A percentile compares a stretch with the other conserved stretches of the same genome.
Evolutionary conservation across 2,113 vertebrate genomes (phyloP).

Genomic region (Calidris pugnax): DNA sequence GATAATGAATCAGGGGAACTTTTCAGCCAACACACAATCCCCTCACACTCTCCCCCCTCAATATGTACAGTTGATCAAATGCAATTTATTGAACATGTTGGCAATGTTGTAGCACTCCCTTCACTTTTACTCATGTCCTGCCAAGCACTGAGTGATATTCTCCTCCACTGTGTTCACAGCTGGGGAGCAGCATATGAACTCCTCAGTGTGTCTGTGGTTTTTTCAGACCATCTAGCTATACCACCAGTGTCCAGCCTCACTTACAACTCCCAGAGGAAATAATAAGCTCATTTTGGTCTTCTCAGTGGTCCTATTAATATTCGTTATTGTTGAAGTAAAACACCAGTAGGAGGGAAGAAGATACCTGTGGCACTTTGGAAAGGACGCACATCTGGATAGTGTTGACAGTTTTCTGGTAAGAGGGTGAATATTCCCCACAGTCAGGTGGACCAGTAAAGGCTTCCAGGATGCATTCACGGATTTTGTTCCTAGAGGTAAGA

Average conservation of each 20-base stretch:
- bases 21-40: not conserved
- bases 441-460: conserved; percentile 90
- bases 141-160: not conserved
- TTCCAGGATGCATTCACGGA: conserved; percentile 83
- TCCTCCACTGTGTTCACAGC: not conserved
- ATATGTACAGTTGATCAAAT: not conserved
- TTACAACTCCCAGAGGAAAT: not conserved
- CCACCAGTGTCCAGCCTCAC: conserved; percentile 1
- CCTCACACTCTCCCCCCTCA: fast-evolving
- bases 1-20: not conserved
- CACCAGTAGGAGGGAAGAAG: not conserved
- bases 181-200: not conserved
- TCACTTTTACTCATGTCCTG: not conserved
- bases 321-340: not conserved
- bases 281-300: not conserved
- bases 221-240: conserved; percentile 41
- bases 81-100: not conserved
- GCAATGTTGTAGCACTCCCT: not conserved
- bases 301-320: not conserved
- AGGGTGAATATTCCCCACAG: conserved; percentile 87
- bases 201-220: not conserved
- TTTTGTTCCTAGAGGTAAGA: conserved; percentile 75
- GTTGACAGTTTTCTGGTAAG: conserved; percentile 95
- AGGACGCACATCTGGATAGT: conserved; percentile 82
- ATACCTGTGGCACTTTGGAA: conserved; percentile 82